phyloP scores from a whole-genome alignment of 2,888 invertebrate species.

The Graphium colonna region DNA sequence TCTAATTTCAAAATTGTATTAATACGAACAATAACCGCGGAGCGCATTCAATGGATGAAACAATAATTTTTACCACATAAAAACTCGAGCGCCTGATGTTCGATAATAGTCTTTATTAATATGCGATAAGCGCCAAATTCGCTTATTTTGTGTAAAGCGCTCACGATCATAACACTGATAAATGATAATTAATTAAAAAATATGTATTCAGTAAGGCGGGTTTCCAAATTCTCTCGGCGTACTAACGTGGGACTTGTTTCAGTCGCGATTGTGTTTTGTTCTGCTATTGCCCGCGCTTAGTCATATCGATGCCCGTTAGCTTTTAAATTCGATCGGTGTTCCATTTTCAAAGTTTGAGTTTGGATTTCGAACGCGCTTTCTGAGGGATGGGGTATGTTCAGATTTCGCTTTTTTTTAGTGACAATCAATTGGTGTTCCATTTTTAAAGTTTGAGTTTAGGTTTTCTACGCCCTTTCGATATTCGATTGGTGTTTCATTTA shows the following conservation, averaged over 20 bases:
- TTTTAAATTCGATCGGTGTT: not conserved
- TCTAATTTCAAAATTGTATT: constrained; percentile 70
- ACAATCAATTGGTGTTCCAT: not conserved
- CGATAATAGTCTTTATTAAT: constrained; percentile 37
- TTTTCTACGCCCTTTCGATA: not conserved
- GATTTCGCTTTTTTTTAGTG: no score
- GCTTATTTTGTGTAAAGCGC: constrained; percentile 23
- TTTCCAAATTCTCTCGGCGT: constrained; percentile 64
- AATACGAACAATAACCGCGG: constrained; percentile 59
- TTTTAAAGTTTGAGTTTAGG: not conserved
- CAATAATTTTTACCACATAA: constrained; percentile 65
- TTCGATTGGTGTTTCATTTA: no score
- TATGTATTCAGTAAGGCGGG: constrained; percentile 62
- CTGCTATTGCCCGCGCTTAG: no score
- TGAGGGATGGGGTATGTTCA: not conserved
- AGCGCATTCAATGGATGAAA: constrained; percentile 67
- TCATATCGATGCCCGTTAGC: not conserved
- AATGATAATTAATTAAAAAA: constrained; percentile 73
- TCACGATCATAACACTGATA: constrained; percentile 42
- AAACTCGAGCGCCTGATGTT: constrained; percentile 36
- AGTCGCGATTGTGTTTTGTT: constrained; percentile 14
- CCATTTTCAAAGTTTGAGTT: not conserved
- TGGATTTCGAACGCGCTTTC: not conserved
- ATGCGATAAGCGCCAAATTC: constrained; percentile 38
- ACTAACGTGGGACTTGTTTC: constrained; percentile 20